Percentiles rank a stretch among this genome's conserved stretches.
phyloP scores from a whole-genome alignment of 2,113 vertebrate genomes.

The Larimichthys polyactis region DNA sequence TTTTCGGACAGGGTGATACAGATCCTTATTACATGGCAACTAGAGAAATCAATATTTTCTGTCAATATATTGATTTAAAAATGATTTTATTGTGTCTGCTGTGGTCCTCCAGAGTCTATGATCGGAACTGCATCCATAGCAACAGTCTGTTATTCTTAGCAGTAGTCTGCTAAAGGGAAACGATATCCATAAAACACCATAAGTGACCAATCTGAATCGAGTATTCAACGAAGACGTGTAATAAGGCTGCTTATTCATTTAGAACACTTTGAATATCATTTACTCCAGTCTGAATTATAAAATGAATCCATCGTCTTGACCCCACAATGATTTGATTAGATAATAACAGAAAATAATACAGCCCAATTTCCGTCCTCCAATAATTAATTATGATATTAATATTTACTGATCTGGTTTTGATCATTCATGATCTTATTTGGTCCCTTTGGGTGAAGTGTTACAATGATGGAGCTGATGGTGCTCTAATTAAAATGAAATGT shows the following conservation, averaged over 20 bases:
- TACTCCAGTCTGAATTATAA: background rate
- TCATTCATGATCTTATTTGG: background rate
- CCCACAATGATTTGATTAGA: slow-evolving; percentile 23
- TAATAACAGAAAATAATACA: slow-evolving; percentile 24
- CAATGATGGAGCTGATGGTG: background rate
- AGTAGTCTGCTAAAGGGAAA: too few species aligned
- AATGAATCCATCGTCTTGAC: background rate
- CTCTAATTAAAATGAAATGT: background rate
- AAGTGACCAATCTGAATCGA: too few species aligned
- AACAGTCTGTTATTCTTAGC: too few species aligned
- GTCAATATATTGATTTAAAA: too few species aligned
- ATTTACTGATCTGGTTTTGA: background rate
- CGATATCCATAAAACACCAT: too few species aligned
- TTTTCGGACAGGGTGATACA: background rate
- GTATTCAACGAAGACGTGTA: background rate
- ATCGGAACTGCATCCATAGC: too few species aligned
- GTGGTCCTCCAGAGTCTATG: too few species aligned
- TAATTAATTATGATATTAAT: background rate
- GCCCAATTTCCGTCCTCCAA: background rate
- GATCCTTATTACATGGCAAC: too few species aligned
- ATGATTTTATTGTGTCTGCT: too few species aligned
- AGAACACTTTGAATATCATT: background rate
- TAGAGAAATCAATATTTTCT: too few species aligned
- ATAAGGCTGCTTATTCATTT: background rate
- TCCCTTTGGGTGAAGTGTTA: background rate